These are phyloP conservation scores for Protosalanx chinensis DNA, from an alignment of 2,797 vertebrate genomes.

Conservation along the genomic window DNA sequence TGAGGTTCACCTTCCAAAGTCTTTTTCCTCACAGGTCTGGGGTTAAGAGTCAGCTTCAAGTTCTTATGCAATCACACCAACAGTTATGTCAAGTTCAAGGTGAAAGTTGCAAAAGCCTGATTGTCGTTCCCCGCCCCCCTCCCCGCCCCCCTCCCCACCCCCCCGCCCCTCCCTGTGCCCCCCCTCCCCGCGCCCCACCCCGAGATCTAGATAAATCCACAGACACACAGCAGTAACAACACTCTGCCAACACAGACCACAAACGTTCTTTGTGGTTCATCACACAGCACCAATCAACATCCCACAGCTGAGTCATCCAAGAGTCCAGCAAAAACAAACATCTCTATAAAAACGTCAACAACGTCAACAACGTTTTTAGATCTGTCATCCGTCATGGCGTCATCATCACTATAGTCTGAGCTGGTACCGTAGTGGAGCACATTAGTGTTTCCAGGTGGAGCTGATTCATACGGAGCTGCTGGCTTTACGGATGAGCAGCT, in stretches of 20 bases:
- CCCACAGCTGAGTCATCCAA: not conserved
- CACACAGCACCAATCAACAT: constrained; percentile 1
- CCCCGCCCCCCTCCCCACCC: too few species aligned
- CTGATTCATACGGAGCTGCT: constrained; percentile 68
- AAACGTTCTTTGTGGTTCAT: not conserved
- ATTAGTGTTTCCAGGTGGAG: not conserved
- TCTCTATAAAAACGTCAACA: constrained; percentile 18
- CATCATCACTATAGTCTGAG: constrained; percentile 1
- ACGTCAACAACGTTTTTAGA: constrained; percentile 11
- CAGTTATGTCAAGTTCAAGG: not conserved
- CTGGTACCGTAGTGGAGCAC: not conserved
- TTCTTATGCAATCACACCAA: not conserved
- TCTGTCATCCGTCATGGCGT: not conserved
- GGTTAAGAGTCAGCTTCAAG: not conserved
- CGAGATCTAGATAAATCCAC: not conserved
- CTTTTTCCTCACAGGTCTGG: too few species aligned
- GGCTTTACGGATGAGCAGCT: constrained; percentile 82
- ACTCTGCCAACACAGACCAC: not conserved
- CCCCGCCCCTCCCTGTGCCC: too few species aligned
- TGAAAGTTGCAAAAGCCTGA: constrained; percentile 2
- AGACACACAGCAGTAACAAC: constrained; percentile 7
- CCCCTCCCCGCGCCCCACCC: too few species aligned
- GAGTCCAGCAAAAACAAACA: constrained; percentile 6
- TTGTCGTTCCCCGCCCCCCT: not conserved
- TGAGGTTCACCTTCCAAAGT: not conserved